A percentile compares a stretch with the other conserved stretches of the same genome.
These are phyloP conservation scores for Aphelenchoides avenae DNA, from an alignment of 1,140 invertebrate species.

Conservation along the genomic window DNA sequence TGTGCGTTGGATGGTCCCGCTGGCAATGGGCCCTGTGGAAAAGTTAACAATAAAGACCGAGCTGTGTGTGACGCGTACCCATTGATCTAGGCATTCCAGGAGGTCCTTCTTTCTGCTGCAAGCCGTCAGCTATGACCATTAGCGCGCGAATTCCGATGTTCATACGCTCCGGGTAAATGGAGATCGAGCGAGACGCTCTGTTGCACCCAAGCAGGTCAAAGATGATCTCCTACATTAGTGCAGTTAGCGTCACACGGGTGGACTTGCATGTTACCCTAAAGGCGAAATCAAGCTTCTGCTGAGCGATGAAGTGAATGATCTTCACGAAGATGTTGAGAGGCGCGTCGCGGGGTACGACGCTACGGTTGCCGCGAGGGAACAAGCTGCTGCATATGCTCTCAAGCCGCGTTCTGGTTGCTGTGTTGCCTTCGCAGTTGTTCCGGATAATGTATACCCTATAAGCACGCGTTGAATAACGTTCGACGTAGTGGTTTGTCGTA, in stretches of 20 bases:
- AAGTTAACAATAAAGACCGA: background rate
- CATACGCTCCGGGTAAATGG: slow-evolving; percentile 94
- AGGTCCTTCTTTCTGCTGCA: slow-evolving; percentile 91
- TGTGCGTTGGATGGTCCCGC: slow-evolving; percentile 75
- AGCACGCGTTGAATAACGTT: too few species aligned
- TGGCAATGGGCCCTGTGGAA: slow-evolving; percentile 42
- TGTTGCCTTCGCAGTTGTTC: slow-evolving; percentile 99
- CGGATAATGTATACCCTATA: slow-evolving; percentile 99
- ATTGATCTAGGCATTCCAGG: slow-evolving; percentile 57
- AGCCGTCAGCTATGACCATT: slow-evolving; percentile 91
- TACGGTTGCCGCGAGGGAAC: slow-evolving; percentile 96
- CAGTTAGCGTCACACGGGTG: too few species aligned
- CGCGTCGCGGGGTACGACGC: slow-evolving; percentile 90
- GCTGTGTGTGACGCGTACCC: slow-evolving; percentile 20
- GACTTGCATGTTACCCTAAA: too few species aligned
- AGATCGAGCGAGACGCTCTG: slow-evolving; percentile 79
- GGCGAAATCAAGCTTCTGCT: slow-evolving; percentile 63
- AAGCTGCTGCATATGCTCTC: slow-evolving; percentile 96
- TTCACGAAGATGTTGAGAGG: slow-evolving; percentile 99
- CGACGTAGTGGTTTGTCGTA: too few species aligned
- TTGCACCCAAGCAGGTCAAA: slow-evolving; percentile 94
- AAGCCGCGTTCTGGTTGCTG: slow-evolving; percentile 81
- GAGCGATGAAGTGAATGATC: slow-evolving; percentile 98
- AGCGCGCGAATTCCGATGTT: slow-evolving; percentile 91
- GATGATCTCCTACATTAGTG: slow-evolving; percentile 89